Conservation (phyloP, 2,797 vertebrate genomes). For the Acrossocheilus wenchowensis region DNA sequence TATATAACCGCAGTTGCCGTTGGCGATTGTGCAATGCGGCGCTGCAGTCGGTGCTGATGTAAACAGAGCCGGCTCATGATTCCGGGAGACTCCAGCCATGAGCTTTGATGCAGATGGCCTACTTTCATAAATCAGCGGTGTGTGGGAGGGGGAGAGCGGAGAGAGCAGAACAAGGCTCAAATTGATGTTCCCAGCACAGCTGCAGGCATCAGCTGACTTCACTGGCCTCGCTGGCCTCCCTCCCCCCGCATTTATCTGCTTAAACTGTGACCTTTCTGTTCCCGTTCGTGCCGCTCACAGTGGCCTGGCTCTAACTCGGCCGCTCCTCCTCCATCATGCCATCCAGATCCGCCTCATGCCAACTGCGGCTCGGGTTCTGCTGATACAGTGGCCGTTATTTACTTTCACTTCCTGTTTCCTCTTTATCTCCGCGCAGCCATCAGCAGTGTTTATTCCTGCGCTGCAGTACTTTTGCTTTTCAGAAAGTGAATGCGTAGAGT, state of each 20-base stretch:
- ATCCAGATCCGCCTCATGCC: conserved; percentile 10
- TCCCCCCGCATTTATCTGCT: conserved; percentile 78
- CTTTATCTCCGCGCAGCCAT: background rate
- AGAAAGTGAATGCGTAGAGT: background rate
- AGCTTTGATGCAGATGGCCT: conserved; percentile 84
- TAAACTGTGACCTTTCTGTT: conserved; percentile 85
- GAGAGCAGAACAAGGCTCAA: conserved; percentile 78
- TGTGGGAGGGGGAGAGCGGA: conserved; percentile 7
- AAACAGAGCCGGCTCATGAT: conserved; percentile 72
- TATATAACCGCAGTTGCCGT: conserved; percentile 75
- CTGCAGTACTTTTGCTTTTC: background rate
- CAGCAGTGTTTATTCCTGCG: conserved; percentile 6
- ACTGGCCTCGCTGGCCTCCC: conserved; percentile 74
- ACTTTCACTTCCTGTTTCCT: conserved; percentile 39
- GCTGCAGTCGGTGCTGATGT: conserved; percentile 77
- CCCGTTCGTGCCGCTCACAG: conserved; percentile 75
- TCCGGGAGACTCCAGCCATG: conserved; percentile 80
- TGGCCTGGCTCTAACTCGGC: conserved; percentile 79
- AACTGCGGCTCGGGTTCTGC: background rate
- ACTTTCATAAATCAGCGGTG: conserved; percentile 78
- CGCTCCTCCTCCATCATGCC: conserved; percentile 50
- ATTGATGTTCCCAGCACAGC: conserved; percentile 84
- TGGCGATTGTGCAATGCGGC: conserved; percentile 75
- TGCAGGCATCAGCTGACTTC: conserved; percentile 82
- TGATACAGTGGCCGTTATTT: conserved; percentile 13